Percentiles rank a stretch among this genome's conserved stretches.
phyloP scores from a whole-genome alignment of 1,140 invertebrate genomes.

The Nixonia krombeini region DNA sequence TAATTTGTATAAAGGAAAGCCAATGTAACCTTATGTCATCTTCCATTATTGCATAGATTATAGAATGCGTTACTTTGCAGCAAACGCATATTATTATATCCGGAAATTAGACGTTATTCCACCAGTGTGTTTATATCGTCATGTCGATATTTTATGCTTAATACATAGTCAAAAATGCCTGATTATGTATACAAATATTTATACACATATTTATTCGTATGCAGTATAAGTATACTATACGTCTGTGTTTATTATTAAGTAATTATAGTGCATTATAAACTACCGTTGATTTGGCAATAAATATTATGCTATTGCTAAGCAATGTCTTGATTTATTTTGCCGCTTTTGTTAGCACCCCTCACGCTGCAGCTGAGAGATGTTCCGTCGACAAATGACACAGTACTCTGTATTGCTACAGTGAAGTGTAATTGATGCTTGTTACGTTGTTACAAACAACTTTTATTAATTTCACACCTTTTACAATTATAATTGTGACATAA shows the following conservation, averaged over 20 bases:
- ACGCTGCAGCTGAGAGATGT: background rate
- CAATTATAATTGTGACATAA: background rate
- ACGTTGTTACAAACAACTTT: background rate
- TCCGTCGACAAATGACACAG: no score
- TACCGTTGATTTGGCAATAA: slow-evolving; percentile 68
- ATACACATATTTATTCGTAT: slow-evolving; percentile 48
- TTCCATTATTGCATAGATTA: slow-evolving; percentile 2
- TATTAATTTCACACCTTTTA: background rate
- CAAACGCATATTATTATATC: slow-evolving; percentile 14
- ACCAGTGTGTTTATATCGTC: slow-evolving; percentile 22
- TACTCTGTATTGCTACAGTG: background rate
- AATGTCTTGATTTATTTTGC: slow-evolving; percentile 69
- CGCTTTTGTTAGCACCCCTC: slow-evolving; percentile 60
- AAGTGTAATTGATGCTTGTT: slow-evolving; percentile 1
- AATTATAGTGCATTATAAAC: slow-evolving; percentile 63
- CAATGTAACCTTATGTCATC: no score
- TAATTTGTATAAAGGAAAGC: background rate
- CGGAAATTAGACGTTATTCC: slow-evolving; percentile 31
- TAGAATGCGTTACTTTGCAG: slow-evolving; percentile 18
- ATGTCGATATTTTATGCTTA: slow-evolving; percentile 36
- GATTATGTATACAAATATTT: slow-evolving; percentile 43
- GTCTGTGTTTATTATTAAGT: slow-evolving; percentile 59
- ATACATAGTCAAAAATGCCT: slow-evolving; percentile 44
- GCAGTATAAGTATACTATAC: slow-evolving; percentile 38
- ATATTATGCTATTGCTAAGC: slow-evolving; percentile 68